phyloP scores from a whole-genome alignment of 92 coral and sea anemone genomes.

The Heteractis magnifica region DNA sequence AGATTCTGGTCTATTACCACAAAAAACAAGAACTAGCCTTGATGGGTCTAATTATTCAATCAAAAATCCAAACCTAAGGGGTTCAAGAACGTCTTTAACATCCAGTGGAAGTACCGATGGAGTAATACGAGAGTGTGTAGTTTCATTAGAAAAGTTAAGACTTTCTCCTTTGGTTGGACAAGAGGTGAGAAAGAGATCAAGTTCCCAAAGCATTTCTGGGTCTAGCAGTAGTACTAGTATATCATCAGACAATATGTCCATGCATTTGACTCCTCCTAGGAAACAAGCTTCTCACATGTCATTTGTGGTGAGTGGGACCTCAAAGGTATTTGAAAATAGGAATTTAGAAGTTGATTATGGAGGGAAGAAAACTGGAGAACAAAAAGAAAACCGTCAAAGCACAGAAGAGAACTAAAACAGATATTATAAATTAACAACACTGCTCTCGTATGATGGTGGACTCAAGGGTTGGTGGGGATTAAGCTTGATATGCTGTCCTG shows the following conservation, averaged over 20 bases:
- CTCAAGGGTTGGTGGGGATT: no score
- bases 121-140: slow-evolving; percentile 62
- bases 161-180: slow-evolving; percentile 55
- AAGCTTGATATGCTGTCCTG: no score
- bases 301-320: slow-evolving; percentile 55
- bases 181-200: slow-evolving; percentile 32
- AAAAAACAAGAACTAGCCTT: background rate
- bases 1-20: background rate
- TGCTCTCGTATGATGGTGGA: no score
- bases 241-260: background rate
- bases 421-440: no score
- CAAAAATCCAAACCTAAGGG: background rate
- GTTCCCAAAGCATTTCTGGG: slow-evolving; percentile 14
- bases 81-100: background rate
- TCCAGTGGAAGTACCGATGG: background rate
- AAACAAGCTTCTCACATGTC: slow-evolving; percentile 52
- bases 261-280: slow-evolving; percentile 32
- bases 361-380: no score
- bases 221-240: background rate
- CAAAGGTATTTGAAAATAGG: background rate
- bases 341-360: no score
- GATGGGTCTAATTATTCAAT: background rate
- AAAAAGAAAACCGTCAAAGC: no score
- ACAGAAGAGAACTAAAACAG: no score
- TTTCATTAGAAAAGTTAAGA: slow-evolving; percentile 57